A percentile compares a stretch with the other conserved stretches of the same genome.
These are phyloP conservation scores for Ophraella communa DNA, from an alignment of 2,888 invertebrate species.

Conservation along the genomic window DNA sequence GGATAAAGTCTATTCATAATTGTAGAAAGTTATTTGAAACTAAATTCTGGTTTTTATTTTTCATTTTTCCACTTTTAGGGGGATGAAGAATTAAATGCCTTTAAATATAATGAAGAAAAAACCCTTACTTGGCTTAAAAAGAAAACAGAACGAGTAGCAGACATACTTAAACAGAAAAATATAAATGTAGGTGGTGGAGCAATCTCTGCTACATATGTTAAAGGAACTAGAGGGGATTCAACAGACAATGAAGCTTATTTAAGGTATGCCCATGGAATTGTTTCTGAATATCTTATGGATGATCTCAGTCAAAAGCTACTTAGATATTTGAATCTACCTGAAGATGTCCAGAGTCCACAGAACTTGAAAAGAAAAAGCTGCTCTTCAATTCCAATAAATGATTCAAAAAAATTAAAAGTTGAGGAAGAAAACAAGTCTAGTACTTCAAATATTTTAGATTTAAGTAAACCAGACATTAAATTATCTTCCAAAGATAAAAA, in stretches of 20 bases:
- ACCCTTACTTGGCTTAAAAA: slow-evolving; percentile 76
- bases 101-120: slow-evolving; percentile 81
- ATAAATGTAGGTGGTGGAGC: slow-evolving; percentile 78
- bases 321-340: slow-evolving; percentile 70
- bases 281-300: slow-evolving; percentile 79
- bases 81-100: slow-evolving; percentile 75
- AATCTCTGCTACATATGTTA: slow-evolving; percentile 77
- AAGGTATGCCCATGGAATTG: slow-evolving; percentile 78
- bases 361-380: slow-evolving; percentile 65
- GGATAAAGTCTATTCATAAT: too few relatives aligned
- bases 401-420: slow-evolving; percentile 51
- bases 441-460: slow-evolving; percentile 56
- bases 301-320: slow-evolving; percentile 71
- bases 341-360: slow-evolving; percentile 61
- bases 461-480: slow-evolving; percentile 57
- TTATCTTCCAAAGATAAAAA: slow-evolving; percentile 76
- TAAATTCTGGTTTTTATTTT: too few relatives aligned
- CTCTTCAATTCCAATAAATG: slow-evolving; percentile 55
- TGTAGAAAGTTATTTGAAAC: too few relatives aligned
- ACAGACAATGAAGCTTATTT: slow-evolving; percentile 67
- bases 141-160: slow-evolving; percentile 72
- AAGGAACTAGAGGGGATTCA: slow-evolving; percentile 62
- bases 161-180: slow-evolving; percentile 70
- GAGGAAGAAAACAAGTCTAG: slow-evolving; percentile 57
- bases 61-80: slow-evolving; percentile 61